Evolutionary conservation across 2,888 invertebrate genomes (phyloP).

Genomic region (Scotopteryx bipunctaria): DNA sequence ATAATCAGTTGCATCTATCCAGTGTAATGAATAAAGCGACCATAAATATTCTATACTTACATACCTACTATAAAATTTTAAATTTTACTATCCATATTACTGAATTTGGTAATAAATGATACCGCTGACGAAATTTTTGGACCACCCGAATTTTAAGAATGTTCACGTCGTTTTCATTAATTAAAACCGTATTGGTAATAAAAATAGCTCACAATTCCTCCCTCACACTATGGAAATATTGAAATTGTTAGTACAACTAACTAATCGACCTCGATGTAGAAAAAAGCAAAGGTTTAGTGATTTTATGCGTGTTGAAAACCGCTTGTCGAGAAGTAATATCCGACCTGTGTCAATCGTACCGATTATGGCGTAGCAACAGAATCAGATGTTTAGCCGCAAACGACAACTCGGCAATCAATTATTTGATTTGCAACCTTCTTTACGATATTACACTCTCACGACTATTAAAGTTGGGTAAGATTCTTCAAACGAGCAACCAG

Average conservation of each 20-base stretch:
- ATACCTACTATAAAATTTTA: too few species aligned
- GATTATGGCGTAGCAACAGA: slow-evolving; percentile 35
- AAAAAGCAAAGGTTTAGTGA: neutral
- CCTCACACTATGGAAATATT: too few species aligned
- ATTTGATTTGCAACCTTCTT: slow-evolving; percentile 41
- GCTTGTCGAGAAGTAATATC: slow-evolving; percentile 28
- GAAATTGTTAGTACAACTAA: too few species aligned
- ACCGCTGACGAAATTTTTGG: too few species aligned
- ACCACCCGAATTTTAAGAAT: too few species aligned
- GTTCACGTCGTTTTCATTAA: too few species aligned
- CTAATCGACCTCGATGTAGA: neutral
- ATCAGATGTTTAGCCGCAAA: slow-evolving; percentile 38
- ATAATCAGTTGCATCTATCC: slow-evolving; percentile 45
- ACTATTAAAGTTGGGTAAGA: slow-evolving; percentile 29
- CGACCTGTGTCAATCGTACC: slow-evolving; percentile 35
- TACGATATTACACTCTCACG: slow-evolving; percentile 34
- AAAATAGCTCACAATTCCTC: too few species aligned
- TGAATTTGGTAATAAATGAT: too few species aligned
- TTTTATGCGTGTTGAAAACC: slow-evolving; percentile 21
- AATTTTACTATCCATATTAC: too few species aligned
- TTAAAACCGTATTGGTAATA: too few species aligned
- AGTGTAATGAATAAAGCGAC: neutral
- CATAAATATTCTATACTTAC: too few species aligned
- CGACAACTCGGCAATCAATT: slow-evolving; percentile 39
- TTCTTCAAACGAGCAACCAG: neutral